Conservation (phyloP, 2,113 vertebrate species). For the Speoplatyrhinus poulsoni region DNA sequence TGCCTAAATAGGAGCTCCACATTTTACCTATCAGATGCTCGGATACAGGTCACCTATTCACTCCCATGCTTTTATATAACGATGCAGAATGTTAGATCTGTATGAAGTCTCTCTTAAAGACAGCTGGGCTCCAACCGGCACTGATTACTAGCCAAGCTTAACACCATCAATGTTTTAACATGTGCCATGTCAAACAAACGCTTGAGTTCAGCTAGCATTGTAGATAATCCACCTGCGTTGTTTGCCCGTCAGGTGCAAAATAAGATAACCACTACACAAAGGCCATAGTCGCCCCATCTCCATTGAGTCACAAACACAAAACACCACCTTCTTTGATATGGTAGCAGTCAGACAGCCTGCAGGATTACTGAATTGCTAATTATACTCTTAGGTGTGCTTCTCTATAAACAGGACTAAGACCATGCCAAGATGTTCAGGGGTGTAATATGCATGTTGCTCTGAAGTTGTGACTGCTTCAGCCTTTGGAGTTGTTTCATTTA, state of each 20-base stretch:
- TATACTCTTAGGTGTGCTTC: slow-evolving; percentile 75
- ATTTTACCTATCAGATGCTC: slow-evolving; percentile 22
- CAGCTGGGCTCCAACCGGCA: background rate
- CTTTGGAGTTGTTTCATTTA: slow-evolving; percentile 78
- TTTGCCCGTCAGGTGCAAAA: slow-evolving; percentile 62
- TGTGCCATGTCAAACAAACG: slow-evolving; percentile 28
- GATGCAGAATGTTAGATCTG: slow-evolving; percentile 14
- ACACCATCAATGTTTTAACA: slow-evolving; percentile 1
- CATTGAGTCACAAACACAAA: slow-evolving; percentile 64
- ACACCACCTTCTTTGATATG: slow-evolving; percentile 70
- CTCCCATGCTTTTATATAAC: slow-evolving; percentile 34
- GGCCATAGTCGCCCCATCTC: slow-evolving; percentile 49
- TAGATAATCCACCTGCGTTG: slow-evolving; percentile 66
- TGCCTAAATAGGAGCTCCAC: slow-evolving; percentile 1
- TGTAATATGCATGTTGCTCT: slow-evolving; percentile 80
- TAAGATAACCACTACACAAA: slow-evolving; percentile 27
- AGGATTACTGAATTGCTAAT: slow-evolving; percentile 73
- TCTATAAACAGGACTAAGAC: slow-evolving; percentile 70
- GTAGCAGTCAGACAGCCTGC: slow-evolving; percentile 69
- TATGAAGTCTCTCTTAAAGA: slow-evolving; percentile 8
- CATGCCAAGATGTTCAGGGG: slow-evolving; percentile 67
- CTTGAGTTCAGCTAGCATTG: slow-evolving; percentile 16
- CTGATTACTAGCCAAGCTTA: slow-evolving; percentile 22
- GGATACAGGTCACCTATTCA: slow-evolving; percentile 19
- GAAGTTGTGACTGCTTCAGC: slow-evolving; percentile 70